Conservation (phyloP, 2,888 invertebrate species). For the Cotesia congregata region DNA sequence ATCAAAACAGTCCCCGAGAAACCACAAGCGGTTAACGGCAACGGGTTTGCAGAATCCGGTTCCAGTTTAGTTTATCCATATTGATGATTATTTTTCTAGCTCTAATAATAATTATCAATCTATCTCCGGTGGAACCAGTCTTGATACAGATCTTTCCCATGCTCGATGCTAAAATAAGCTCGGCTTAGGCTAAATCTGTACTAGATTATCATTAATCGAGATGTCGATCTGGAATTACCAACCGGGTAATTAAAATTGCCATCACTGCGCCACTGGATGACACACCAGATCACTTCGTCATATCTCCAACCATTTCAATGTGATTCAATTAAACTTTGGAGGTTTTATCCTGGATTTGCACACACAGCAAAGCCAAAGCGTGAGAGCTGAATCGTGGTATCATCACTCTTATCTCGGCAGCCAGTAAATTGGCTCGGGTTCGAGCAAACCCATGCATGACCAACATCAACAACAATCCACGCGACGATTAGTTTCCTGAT, state of each 20-base stretch:
- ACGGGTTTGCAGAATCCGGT: slow-evolving; percentile 61
- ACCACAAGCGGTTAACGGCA: slow-evolving; percentile 54
- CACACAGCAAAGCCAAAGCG: too few species aligned
- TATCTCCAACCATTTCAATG: too few species aligned
- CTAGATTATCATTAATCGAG: slow-evolving; percentile 52
- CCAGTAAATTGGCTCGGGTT: too few species aligned
- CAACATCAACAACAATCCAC: too few species aligned
- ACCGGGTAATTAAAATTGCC: slow-evolving; percentile 4
- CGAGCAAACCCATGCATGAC: too few species aligned
- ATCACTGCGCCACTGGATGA: not conserved
- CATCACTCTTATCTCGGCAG: too few species aligned
- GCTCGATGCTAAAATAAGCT: slow-evolving; percentile 64
- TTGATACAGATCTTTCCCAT: slow-evolving; percentile 61
- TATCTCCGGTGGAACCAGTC: slow-evolving; percentile 60
- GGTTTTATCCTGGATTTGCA: too few species aligned
- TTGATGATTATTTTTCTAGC: slow-evolving; percentile 46
- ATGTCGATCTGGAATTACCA: slow-evolving; percentile 17
- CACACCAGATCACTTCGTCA: too few species aligned
- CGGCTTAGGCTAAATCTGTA: slow-evolving; percentile 61
- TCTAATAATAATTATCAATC: slow-evolving; percentile 60
- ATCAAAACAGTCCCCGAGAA: too few species aligned
- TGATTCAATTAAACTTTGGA: too few species aligned
- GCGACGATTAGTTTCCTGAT: too few species aligned
- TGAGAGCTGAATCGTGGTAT: too few species aligned
- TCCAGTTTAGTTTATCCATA: slow-evolving; percentile 54